Conservation (phyloP, 23 tunicate species). For the Oikopleura albicans region DNA sequence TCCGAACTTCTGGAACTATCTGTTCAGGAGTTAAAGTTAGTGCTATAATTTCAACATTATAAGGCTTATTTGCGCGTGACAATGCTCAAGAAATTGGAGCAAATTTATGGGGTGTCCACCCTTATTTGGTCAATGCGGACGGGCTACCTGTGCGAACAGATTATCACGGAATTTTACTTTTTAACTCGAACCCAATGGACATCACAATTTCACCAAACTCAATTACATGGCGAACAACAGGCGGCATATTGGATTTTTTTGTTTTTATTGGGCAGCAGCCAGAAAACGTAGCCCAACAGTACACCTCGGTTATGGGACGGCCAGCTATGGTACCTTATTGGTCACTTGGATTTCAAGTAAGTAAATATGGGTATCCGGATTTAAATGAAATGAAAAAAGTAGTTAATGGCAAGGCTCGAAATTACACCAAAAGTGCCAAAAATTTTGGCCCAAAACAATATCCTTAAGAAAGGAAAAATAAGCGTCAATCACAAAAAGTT, state of each 20-base stretch:
- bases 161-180: conserved; percentile 32
- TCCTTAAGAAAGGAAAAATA: too few species aligned
- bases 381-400: conserved; percentile 44
- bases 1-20: too few species aligned
- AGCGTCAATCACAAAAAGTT: too few species aligned
- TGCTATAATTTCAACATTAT: too few species aligned
- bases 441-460: too few species aligned
- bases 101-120: conserved; percentile 65
- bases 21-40: too few species aligned
- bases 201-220: background rate
- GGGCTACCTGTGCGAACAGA: too few species aligned
- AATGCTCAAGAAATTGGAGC: conserved; percentile 62
- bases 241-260: conserved; percentile 60
- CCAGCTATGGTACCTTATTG: conserved; percentile 84
- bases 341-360: conserved; percentile 71
- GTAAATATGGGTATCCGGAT: conserved; percentile 47
- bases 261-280: conserved; percentile 69
- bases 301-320: conserved; percentile 33
- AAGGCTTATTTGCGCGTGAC: conserved; percentile 81
- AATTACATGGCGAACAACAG: conserved; percentile 43
- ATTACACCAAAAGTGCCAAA: too few species aligned
- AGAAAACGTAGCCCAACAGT: conserved; percentile 51
- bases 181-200: conserved; percentile 66
- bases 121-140: conserved; percentile 49
- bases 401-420: conserved; percentile 56